A percentile compares a stretch with the other conserved stretches of the same genome.
Conservation (phyloP, 2,888 invertebrate genomes). For the Toxonevra muliebris region DNA sequence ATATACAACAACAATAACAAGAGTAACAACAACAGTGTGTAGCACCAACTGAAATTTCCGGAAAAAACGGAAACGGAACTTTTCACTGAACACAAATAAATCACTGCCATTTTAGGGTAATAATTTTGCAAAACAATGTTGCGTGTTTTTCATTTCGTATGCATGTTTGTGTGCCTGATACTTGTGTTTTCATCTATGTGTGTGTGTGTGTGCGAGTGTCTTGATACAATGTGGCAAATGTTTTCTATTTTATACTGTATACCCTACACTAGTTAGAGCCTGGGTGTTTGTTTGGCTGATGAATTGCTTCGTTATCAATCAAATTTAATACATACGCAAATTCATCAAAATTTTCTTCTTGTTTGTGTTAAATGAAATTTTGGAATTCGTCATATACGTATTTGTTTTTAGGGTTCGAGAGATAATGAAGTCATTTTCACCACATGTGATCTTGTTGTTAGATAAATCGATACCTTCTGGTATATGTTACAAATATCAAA, state of each 20-base stretch:
- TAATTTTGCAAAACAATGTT: constrained; percentile 46
- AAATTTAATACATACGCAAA: too few species aligned
- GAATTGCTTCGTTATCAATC: background rate
- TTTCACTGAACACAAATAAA: constrained; percentile 49
- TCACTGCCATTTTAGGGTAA: constrained; percentile 48
- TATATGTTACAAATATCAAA: too few species aligned
- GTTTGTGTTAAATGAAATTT: too few species aligned
- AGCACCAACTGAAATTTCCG: constrained; percentile 3
- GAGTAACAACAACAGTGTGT: background rate
- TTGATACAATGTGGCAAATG: constrained; percentile 16
- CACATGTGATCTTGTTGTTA: too few species aligned
- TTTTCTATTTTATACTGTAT: background rate
- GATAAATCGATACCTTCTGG: too few species aligned
- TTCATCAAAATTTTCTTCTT: too few species aligned
- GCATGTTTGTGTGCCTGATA: background rate
- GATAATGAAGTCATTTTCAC: too few species aligned
- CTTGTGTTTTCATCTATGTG: too few species aligned
- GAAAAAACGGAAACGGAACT: constrained; percentile 44
- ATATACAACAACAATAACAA: background rate
- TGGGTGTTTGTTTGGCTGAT: background rate
- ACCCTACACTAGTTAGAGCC: background rate
- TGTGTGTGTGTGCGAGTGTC: background rate
- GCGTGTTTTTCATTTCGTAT: constrained; percentile 34
- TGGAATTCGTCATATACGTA: too few species aligned
- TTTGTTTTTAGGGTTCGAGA: too few species aligned